These are phyloP conservation scores for Enchytraeus crypticus DNA, from an alignment of 2,888 invertebrate species.

Conservation along the genomic window DNA sequence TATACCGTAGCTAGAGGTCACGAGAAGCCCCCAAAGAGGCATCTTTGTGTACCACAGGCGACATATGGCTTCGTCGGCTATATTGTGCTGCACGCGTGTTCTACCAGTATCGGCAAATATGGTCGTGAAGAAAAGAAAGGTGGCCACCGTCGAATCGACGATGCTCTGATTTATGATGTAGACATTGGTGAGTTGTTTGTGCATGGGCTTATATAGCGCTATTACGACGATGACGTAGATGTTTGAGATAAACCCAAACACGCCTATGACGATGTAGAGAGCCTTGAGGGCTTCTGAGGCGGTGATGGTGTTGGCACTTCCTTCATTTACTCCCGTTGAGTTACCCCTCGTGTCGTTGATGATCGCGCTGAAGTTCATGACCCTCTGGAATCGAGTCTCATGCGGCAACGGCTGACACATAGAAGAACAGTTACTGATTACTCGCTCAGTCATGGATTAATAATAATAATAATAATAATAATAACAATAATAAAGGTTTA, in stretches of 20 bases:
- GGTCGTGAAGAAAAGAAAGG: slow-evolving; percentile 11
- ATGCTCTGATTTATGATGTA: slow-evolving; percentile 19
- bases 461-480: too few relatives aligned
- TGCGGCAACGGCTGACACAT: too few relatives aligned
- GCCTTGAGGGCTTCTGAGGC: neutral
- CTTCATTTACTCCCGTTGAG: too few relatives aligned
- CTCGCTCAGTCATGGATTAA: too few relatives aligned
- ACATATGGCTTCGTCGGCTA: slow-evolving; percentile 13
- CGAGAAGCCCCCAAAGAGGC: slow-evolving; percentile 19
- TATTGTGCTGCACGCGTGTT: neutral
- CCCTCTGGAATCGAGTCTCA: too few relatives aligned
- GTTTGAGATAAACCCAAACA: slow-evolving; percentile 21
- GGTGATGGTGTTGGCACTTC: neutral
- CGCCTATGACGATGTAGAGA: slow-evolving; percentile 15
- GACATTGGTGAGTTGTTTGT: slow-evolving; percentile 14
- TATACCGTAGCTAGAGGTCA: slow-evolving; percentile 21
- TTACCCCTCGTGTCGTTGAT: too few relatives aligned
- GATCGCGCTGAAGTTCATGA: too few relatives aligned
- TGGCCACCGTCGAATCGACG: slow-evolving; percentile 14
- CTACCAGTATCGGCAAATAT: neutral
- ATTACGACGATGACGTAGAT: slow-evolving; percentile 18
- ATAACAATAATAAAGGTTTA: too few relatives aligned
- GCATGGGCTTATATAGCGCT: slow-evolving; percentile 1
- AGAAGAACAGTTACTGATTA: too few relatives aligned
- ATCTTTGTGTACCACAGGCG: slow-evolving; percentile 20